A percentile compares a stretch with the other conserved stretches of the same genome.
phyloP scores from a whole-genome alignment of 2,797 vertebrate genomes.

The Cetoscarus ocellatus region DNA sequence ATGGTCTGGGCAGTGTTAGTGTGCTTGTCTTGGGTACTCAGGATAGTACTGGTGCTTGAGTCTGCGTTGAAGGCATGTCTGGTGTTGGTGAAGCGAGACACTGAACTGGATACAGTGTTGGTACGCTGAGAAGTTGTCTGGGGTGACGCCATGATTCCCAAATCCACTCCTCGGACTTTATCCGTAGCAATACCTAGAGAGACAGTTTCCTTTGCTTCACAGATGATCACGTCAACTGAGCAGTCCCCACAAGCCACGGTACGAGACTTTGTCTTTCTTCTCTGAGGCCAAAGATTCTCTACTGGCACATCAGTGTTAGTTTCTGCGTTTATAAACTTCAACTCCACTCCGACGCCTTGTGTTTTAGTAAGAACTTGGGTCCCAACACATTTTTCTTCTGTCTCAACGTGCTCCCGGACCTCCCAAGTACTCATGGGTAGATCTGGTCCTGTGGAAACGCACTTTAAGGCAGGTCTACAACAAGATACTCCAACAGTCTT shows the following conservation, averaged over 20 bases:
- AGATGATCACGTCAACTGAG: constrained; percentile 81
- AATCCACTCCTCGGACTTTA: constrained; percentile 75
- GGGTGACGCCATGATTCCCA: constrained; percentile 85
- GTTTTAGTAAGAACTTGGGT: constrained; percentile 71
- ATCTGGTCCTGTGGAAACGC: constrained; percentile 83
- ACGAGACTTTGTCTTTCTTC: constrained; percentile 54
- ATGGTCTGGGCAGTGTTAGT: constrained; percentile 86
- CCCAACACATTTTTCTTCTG: constrained; percentile 82
- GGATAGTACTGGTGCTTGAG: constrained; percentile 87
- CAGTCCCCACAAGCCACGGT: constrained; percentile 90
- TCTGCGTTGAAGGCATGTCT: constrained; percentile 77
- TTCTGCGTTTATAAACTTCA: constrained; percentile 79
- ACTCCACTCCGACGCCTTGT: constrained; percentile 82
- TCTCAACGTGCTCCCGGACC: constrained; percentile 85
- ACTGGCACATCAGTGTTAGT: constrained; percentile 83
- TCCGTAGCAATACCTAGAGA: constrained; percentile 86
- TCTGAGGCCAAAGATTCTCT: constrained; percentile 29
- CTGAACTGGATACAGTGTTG: constrained; percentile 82
- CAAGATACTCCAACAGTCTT: constrained; percentile 85
- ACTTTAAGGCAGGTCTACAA: constrained; percentile 76
- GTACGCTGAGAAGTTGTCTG: constrained; percentile 84
- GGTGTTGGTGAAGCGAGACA: constrained; percentile 88
- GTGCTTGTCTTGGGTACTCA: constrained; percentile 89
- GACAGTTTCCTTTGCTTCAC: constrained; percentile 73
- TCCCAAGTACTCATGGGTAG: constrained; percentile 88